A percentile compares a stretch with the other conserved stretches of the same genome.
Evolutionary conservation across 2,888 invertebrate genomes (phyloP).

Genomic region (Anorthoa munda): DNA sequence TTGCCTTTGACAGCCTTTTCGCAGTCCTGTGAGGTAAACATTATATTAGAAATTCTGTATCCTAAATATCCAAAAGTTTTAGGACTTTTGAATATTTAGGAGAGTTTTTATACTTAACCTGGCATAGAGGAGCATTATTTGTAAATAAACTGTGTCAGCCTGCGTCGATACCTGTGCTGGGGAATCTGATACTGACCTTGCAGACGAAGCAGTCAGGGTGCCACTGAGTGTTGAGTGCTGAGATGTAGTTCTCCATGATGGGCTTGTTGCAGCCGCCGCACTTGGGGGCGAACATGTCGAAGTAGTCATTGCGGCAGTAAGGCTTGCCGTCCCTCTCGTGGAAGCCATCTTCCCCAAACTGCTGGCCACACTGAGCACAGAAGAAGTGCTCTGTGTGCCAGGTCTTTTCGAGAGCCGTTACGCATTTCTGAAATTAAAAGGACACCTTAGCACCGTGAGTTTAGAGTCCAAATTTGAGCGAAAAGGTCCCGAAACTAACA

Average conservation of each 20-base stretch:
- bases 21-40: constrained; percentile 95
- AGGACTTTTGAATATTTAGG: constrained; percentile 63
- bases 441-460: constrained; percentile 63
- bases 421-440: constrained; percentile 96
- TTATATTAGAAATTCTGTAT: constrained; percentile 65
- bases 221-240: constrained; percentile 99
- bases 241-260: constrained; percentile 99
- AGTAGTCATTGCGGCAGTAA: constrained; percentile 98
- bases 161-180: constrained; percentile 41
- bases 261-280: constrained; percentile 99
- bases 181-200: constrained; percentile 94
- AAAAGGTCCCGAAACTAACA: constrained; percentile 91
- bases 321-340: constrained; percentile 99
- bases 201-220: constrained; percentile 99
- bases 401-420: constrained; percentile 98
- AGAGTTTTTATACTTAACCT: constrained; percentile 81
- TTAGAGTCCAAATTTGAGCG: constrained; percentile 23
- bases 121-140: constrained; percentile 67
- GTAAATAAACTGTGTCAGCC: constrained; percentile 24
- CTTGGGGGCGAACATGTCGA: constrained; percentile 99
- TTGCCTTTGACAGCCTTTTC: constrained; percentile 97
- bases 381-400: constrained; percentile 99
- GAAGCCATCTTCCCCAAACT: constrained; percentile 99
- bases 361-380: constrained; percentile 99
- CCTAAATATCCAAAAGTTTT: constrained; percentile 64